These are phyloP conservation scores for Uropsilus gracilis DNA, from an alignment of 2,113 vertebrate species.

Conservation along the genomic window DNA sequence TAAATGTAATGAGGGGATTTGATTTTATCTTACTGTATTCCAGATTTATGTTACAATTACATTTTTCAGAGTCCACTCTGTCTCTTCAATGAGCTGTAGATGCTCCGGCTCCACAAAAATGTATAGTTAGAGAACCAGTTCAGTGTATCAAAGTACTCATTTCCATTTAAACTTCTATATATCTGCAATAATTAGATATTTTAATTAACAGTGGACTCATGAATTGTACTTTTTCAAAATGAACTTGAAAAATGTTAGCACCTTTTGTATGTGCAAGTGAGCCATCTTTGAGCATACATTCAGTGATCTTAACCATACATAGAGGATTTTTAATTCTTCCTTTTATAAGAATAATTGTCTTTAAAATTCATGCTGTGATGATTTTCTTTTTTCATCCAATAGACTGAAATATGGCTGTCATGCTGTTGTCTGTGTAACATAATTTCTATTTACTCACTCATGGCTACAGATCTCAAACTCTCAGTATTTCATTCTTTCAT, in stretches of 20 bases:
- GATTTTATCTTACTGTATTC: neutral
- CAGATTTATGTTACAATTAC: neutral
- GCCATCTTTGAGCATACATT: neutral
- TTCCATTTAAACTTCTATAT: neutral
- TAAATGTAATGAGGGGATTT: neutral
- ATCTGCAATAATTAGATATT: slow-evolving; percentile 22
- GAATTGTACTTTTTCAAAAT: neutral
- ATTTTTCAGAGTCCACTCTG: neutral
- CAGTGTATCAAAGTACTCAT: neutral
- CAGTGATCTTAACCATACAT: neutral
- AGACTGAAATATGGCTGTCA: neutral
- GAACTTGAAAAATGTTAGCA: neutral
- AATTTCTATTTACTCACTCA: neutral
- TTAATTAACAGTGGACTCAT: neutral
- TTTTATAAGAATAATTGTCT: neutral
- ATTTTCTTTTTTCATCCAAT: neutral
- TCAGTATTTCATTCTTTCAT: neutral
- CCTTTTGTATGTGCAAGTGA: neutral
- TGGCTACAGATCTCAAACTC: neutral
- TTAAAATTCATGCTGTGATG: neutral
- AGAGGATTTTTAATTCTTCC: neutral
- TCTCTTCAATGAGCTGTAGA: neutral
- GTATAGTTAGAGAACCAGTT: slow-evolving; percentile 14
- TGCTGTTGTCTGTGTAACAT: neutral
- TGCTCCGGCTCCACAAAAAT: neutral